Evolutionary conservation across 1,140 invertebrate genomes (phyloP).

Genomic region (Periplaneta americana): DNA sequence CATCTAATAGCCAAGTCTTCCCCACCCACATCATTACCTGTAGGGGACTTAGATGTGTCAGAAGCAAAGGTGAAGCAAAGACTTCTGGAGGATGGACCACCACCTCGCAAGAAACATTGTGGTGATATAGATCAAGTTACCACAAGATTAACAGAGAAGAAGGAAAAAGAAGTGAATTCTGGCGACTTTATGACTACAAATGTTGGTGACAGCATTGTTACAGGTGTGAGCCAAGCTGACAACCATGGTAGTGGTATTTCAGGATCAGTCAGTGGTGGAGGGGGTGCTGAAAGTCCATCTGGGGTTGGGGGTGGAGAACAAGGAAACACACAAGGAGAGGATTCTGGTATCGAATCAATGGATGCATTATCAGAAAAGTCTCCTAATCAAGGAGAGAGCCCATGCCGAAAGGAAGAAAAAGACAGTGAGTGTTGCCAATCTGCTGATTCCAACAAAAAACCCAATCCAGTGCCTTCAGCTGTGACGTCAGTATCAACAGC

Average conservation of each 20-base stretch:
- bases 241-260: constrained; percentile 23
- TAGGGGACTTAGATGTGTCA: constrained; percentile 44
- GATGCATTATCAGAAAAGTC: constrained; percentile 88
- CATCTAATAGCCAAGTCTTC: background rate
- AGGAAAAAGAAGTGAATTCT: constrained; percentile 16
- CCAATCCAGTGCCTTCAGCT: constrained; percentile 13
- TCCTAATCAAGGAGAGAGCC: constrained; percentile 71
- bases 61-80: constrained; percentile 57
- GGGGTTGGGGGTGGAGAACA: constrained; percentile 30
- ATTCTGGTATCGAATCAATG: constrained; percentile 90
- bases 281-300: constrained; percentile 28
- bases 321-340: constrained; percentile 57
- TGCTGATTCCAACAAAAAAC: constrained; percentile 4
- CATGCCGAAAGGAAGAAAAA: constrained; percentile 35
- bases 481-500: background rate
- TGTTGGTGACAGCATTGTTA: constrained; percentile 41
- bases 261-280: constrained; percentile 3
- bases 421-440: constrained; percentile 19
- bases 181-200: background rate
- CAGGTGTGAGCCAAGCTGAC: background rate
- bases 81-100: constrained; percentile 40
- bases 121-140: constrained; percentile 6
- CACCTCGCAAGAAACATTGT: background rate
- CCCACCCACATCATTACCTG: constrained; percentile 27
- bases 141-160: constrained; percentile 18